A percentile compares a stretch with the other conserved stretches of the same genome.
These are phyloP conservation scores for Pristionchus arcanus DNA, from an alignment of 2,888 invertebrate species.

Conservation along the genomic window DNA sequence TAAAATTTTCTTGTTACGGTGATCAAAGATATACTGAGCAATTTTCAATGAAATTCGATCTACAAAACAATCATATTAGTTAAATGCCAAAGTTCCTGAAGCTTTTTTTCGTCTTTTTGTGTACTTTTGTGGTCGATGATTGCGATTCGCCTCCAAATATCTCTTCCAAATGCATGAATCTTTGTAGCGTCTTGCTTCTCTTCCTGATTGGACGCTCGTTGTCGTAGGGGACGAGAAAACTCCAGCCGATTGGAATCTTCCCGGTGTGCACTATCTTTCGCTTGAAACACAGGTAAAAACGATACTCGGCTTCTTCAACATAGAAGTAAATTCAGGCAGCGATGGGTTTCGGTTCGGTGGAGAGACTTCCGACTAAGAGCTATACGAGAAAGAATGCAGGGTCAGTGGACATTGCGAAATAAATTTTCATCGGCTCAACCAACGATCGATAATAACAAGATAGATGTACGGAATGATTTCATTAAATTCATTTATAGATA, in stretches of 20 bases:
- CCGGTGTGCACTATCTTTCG: conserved; percentile 57
- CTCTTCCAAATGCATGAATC: neutral
- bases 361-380: neutral
- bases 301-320: neutral
- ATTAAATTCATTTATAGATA: conserved; percentile 52
- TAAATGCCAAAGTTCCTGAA: too few relatives aligned
- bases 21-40: too few relatives aligned
- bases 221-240: conserved; percentile 61
- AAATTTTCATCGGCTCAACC: neutral
- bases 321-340: neutral
- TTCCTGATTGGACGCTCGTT: conserved; percentile 59
- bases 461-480: too few relatives aligned
- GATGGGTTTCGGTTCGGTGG: neutral
- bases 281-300: conserved; percentile 55
- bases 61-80: too few relatives aligned
- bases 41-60: too few relatives aligned
- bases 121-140: neutral
- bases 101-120: too few relatives aligned
- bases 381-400: conserved; percentile 11
- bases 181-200: conserved; percentile 55
- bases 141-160: neutral
- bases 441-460: neutral
- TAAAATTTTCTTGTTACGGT: too few relatives aligned
- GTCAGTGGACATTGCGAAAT: neutral
- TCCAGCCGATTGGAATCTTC: conserved; percentile 57